Base-by-base conservation (phyloP, 2,113 vertebrate species). In the Cynopterus brachyotis region DNA sequence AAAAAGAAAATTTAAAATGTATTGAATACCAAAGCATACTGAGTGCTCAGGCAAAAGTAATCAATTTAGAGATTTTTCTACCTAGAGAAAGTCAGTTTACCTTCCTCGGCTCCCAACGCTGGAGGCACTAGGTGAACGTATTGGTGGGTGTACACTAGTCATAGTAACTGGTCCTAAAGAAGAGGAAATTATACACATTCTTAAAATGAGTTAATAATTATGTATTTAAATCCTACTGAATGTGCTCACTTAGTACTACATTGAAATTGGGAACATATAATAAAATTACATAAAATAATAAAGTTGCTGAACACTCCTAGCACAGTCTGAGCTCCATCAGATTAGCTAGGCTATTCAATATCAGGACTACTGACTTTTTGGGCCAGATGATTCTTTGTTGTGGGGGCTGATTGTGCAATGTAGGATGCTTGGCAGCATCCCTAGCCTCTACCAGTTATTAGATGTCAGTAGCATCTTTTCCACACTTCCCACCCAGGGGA, bases 91-190 rank as follows among this genome's bases (percentile, higher is more conserved):
- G 20, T 84, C 35, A 87, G 22, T 97, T 98, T 98, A 99, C 99
- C 99, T 99, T 96, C 98, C 98, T 96, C 99, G 98, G 97, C 99
- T 99, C 91, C 99, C 99, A 92, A 98, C 98, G 24, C 98, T 99
- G 97, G 99, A 99, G 96, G 98, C 98, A 98, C 99, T 99, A 73
- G 99, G 98, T 96, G 99, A 98, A 26, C 99, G 98, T 67, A 99
- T 96, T 82, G 98, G 98, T 55, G 98, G 98, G 57, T 99, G 98
- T 5, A 99, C 94, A 0, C 97, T 98, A 69, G 99, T 98, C 96
- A 98, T 97, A 9, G 97, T 98, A 92, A 98, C 97, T 86, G 98
- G 98, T 79, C 98, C 99, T 99, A 94, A 81, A 86, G 22, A 69
- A 57, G 13, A 64, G 55, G 67, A 92, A 91, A 91, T 20, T 70